phyloP scores from a whole-genome alignment of 2,113 vertebrate genomes.

The Phasianus colchicus region DNA sequence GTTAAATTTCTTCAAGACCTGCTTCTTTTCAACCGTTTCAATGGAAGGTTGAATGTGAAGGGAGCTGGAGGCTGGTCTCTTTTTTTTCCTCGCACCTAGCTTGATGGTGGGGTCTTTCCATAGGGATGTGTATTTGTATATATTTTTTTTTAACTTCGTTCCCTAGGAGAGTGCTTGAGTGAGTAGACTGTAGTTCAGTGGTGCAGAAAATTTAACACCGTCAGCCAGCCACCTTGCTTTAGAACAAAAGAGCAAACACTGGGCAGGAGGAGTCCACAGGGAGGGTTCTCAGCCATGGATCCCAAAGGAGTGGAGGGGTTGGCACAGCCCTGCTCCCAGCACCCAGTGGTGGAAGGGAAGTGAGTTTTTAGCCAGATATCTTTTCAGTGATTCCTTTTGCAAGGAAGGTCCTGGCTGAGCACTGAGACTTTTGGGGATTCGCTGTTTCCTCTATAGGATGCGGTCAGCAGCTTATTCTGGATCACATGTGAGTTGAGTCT shows the following conservation, averaged over 20 bases:
- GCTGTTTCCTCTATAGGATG: background rate
- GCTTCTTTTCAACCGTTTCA: background rate
- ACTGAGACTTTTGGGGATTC: background rate
- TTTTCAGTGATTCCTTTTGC: background rate
- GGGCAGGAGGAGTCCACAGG: background rate
- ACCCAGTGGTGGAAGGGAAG: background rate
- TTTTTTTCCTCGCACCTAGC: background rate
- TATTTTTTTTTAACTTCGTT: background rate
- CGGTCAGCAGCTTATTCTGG: background rate
- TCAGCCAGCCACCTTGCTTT: background rate
- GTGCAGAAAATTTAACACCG: too few species aligned
- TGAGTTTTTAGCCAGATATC: background rate
- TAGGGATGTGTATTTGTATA: accelerated
- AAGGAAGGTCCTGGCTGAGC: background rate
- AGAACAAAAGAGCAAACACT: background rate
- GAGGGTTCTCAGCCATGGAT: background rate
- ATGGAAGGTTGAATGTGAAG: background rate
- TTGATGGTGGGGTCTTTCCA: background rate
- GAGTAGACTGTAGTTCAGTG: accelerated
- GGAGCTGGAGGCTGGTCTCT: background rate
- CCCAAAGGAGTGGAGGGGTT: background rate
- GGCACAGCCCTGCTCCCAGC: background rate
- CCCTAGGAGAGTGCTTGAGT: background rate
- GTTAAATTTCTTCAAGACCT: background rate
- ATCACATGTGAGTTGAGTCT: background rate